Conservation (phyloP, 2,888 invertebrate species). For the Agriopis aurantiaria region DNA sequence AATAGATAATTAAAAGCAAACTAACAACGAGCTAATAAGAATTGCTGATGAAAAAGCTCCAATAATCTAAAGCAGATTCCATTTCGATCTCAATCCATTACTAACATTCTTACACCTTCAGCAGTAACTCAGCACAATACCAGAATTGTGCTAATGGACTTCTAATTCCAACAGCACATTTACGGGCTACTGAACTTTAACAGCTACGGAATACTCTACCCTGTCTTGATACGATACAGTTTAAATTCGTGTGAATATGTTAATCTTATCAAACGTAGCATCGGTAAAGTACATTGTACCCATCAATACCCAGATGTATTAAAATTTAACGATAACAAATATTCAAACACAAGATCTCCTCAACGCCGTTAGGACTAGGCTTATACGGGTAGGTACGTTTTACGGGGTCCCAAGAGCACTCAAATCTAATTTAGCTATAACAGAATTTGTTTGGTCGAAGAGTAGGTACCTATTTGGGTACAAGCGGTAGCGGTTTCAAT, state of each 20-base stretch:
- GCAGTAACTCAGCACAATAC: slow-evolving; percentile 30
- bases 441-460: slow-evolving; percentile 63
- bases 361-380: slow-evolving; percentile 54
- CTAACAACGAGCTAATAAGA: neutral
- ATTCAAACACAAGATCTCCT: slow-evolving; percentile 51
- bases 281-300: slow-evolving; percentile 7
- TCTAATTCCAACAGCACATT: slow-evolving; percentile 33
- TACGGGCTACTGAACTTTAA: slow-evolving; percentile 22
- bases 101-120: slow-evolving; percentile 31
- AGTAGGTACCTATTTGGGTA: slow-evolving; percentile 21
- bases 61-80: slow-evolving; percentile 27
- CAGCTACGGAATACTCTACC: slow-evolving; percentile 1
- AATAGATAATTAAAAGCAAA: neutral
- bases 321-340: slow-evolving; percentile 49
- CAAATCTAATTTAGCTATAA: slow-evolving; percentile 75
- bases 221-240: slow-evolving; percentile 4
- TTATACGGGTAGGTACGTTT: slow-evolving; percentile 51
- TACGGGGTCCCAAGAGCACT: slow-evolving; percentile 59
- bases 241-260: neutral
- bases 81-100: slow-evolving; percentile 31
- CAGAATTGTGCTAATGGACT: slow-evolving; percentile 32
- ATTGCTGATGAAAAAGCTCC: slow-evolving; percentile 11
- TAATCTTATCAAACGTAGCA: slow-evolving; percentile 21
- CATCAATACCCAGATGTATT: slow-evolving; percentile 39
- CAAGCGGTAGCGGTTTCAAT: slow-evolving; percentile 27